Percentiles rank a stretch among this genome's conserved stretches.
phyloP scores from a whole-genome alignment of 2,888 invertebrate genomes.

The Caenorhabditis imperialis region DNA sequence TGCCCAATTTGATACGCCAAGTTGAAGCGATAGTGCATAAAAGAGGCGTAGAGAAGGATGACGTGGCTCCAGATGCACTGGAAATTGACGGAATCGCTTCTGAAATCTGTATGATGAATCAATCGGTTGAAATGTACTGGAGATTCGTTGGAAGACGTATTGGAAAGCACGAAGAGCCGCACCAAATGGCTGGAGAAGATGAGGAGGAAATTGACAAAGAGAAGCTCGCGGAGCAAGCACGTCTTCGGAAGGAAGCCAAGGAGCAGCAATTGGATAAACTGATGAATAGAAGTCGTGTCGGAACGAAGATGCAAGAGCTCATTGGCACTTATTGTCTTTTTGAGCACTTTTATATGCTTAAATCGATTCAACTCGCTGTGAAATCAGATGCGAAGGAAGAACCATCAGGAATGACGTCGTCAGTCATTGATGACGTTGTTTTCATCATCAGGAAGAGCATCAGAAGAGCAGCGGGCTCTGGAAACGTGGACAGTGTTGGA shows the following conservation, averaged over 20 bases:
- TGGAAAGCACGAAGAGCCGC: slow-evolving; percentile 64
- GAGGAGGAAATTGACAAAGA: slow-evolving; percentile 34
- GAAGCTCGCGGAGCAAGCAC: slow-evolving; percentile 40
- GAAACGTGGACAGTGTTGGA: slow-evolving; percentile 94
- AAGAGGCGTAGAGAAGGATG: background rate
- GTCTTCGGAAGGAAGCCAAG: slow-evolving; percentile 62
- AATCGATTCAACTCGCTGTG: slow-evolving; percentile 92
- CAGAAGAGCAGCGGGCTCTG: slow-evolving; percentile 90
- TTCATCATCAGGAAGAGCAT: slow-evolving; percentile 96
- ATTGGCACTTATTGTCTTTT: slow-evolving; percentile 90
- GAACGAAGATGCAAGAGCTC: slow-evolving; percentile 79
- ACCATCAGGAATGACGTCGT: slow-evolving; percentile 82
- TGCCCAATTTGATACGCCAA: slow-evolving; percentile 24
- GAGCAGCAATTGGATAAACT: slow-evolving; percentile 72
- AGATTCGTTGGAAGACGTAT: slow-evolving; percentile 88
- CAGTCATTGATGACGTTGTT: slow-evolving; percentile 96
- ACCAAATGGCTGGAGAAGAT: slow-evolving; percentile 20
- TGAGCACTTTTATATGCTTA: slow-evolving; percentile 95
- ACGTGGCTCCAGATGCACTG: slow-evolving; percentile 83
- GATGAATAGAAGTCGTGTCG: slow-evolving; percentile 72
- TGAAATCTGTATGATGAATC: slow-evolving; percentile 92
- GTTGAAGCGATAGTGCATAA: slow-evolving; percentile 25
- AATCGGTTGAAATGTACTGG: slow-evolving; percentile 90
- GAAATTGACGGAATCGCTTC: slow-evolving; percentile 89
- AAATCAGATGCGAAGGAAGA: slow-evolving; percentile 85